These are phyloP conservation scores for Lasius fuliginosus DNA, from an alignment of 2,888 invertebrate species.

Conservation along the genomic window DNA sequence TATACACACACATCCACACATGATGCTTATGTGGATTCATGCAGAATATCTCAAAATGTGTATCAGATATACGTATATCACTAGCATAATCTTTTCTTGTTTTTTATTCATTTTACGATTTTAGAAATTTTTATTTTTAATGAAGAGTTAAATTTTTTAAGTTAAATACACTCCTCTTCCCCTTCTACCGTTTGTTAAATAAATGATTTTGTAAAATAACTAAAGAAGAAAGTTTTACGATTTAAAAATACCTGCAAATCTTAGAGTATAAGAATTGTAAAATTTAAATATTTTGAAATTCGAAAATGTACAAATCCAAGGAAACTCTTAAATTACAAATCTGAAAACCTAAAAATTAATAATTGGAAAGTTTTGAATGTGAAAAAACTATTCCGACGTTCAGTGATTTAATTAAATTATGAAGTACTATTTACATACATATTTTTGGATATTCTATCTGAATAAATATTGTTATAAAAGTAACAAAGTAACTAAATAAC, in stretches of 20 bases:
- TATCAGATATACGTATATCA: background rate
- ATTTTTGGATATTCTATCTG: constrained; percentile 11
- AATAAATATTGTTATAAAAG: constrained; percentile 5
- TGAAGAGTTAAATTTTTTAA: background rate
- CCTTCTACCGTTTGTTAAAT: background rate
- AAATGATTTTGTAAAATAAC: background rate
- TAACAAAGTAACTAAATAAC: background rate
- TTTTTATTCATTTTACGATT: constrained; percentile 13
- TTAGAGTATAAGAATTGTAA: background rate
- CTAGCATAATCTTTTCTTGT: background rate
- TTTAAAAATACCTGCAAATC: background rate
- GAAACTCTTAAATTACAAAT: background rate
- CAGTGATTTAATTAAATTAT: background rate
- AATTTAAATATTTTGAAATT: background rate
- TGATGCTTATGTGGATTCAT: background rate
- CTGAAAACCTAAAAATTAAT: background rate
- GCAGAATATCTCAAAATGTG: background rate
- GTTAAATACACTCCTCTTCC: background rate
- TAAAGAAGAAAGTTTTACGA: constrained; percentile 1
- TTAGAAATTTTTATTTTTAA: background rate
- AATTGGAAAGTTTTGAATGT: background rate
- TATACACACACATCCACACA: background rate
- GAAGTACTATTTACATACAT: background rate
- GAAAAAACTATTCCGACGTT: background rate
- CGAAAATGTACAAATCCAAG: background rate